phyloP scores from a whole-genome alignment of 2,888 invertebrate species.

The Miltochrista miniata region DNA sequence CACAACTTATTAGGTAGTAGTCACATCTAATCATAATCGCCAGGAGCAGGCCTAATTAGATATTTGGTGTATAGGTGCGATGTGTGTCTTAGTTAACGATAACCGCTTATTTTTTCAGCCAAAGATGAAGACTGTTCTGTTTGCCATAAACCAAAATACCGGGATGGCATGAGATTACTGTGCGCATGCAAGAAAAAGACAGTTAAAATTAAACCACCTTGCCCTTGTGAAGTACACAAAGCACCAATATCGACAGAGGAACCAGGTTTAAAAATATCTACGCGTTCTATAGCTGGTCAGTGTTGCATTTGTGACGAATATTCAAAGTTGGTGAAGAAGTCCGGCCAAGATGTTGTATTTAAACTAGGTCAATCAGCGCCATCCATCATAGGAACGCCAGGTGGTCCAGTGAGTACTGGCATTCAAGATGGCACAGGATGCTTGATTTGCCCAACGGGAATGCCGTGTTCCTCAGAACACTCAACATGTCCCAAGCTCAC shows the following conservation, averaged over 20 bases:
- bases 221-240: conserved; percentile 17
- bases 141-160: conserved; percentile 1
- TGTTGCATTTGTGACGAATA: conserved; percentile 3
- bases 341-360: conserved; percentile 1
- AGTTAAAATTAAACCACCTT: conserved; percentile 6
- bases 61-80: too few species aligned
- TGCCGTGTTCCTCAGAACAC: not conserved
- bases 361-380: conserved; percentile 2
- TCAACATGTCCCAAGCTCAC: conserved; percentile 1
- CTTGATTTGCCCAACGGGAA: conserved; percentile 1
- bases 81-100: not conserved
- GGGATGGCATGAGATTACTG: not conserved
- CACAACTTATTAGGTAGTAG: too few species aligned
- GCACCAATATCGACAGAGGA: conserved; percentile 2
- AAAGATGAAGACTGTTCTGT: not conserved
- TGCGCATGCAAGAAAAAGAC: conserved; percentile 12
- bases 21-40: too few species aligned
- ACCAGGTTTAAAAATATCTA: conserved; percentile 3
- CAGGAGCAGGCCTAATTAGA: too few species aligned
- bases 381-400: not conserved
- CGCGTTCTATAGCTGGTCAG: conserved; percentile 10
- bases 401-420: conserved; percentile 2
- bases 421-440: conserved; percentile 4
- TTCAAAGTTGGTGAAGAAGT: not conserved
- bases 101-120: not conserved